Evolutionary conservation across 1,140 invertebrate species (phyloP), one percentile per base, ranked within the genome.

Genomic region (Gonatopus flavifemur): DNA sequence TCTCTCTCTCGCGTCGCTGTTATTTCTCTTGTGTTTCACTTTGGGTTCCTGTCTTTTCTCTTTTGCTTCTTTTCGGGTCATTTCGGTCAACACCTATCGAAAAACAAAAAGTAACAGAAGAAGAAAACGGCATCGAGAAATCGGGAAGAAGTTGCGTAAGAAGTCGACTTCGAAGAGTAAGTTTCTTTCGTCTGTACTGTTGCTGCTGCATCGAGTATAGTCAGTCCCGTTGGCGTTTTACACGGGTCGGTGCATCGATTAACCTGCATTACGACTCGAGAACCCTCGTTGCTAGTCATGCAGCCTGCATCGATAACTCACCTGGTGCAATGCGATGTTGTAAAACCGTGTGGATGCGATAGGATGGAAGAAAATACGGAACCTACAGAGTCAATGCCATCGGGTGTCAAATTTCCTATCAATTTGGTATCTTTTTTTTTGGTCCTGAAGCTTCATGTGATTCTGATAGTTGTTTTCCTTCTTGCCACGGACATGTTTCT

Each of bases 181-280:
- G 53, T 60, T 65, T 57, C 33, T 37, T 47, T 56, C 52, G 49
- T 59, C 42, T 46, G n/a, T n/a, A n/a, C n/a, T n/a, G n/a, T n/a
- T n/a, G n/a, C n/a, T n/a, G 47, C 47, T 54, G 60, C 50, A 57
- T 55, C 39, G 40, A 30, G 22, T n/a, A n/a, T 16, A 35, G 35
- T 41, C 45, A 59, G 54, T 59, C 52, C 57, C 38, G 36, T 37
- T 36, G 49, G 57, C 59, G 55, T 56, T 67, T 69, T 68, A 64
- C 63, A 69, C 64, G 65, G 65, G 63, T 69, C 67, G 65, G 55
- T 64, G 65, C 65, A 67, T 67, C 65, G 65, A 67, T 69, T 69
- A 69, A 69, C 67, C 67, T 56, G 61, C 63, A 64, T 66, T 62
- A 66, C 57, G 49, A 47, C 21, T n/a, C n/a, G n/a, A n/a, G n/a